A percentile compares a stretch with the other conserved stretches of the same genome.
phyloP scores from a whole-genome alignment of 2,888 invertebrate genomes.

The Apantesis nais region DNA sequence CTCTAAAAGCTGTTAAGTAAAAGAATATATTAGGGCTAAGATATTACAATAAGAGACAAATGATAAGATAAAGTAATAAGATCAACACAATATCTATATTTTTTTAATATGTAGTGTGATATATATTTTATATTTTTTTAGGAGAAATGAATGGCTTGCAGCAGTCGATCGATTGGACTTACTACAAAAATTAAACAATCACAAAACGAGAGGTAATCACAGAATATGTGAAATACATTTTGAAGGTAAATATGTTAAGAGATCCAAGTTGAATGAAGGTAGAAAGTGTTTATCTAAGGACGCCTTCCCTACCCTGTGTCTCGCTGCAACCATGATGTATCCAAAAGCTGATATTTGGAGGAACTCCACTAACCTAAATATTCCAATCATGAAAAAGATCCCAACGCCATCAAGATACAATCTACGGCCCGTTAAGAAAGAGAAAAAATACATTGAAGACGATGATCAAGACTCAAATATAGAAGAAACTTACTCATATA shows the following conservation, averaged over 20 bases:
- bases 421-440: constrained; percentile 14
- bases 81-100: background rate
- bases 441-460: constrained; percentile 13
- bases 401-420: constrained; percentile 13
- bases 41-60: too few species aligned
- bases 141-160: constrained; percentile 38
- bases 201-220: constrained; percentile 35
- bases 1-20: too few species aligned
- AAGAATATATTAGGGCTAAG: too few species aligned
- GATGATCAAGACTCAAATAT: constrained; percentile 1
- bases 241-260: constrained; percentile 27
- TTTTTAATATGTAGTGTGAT: background rate
- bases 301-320: constrained; percentile 31
- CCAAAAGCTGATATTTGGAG: background rate
- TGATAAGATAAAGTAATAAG: too few species aligned
- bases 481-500: constrained; percentile 8
- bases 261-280: constrained; percentile 15
- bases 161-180: constrained; percentile 40
- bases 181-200: constrained; percentile 30
- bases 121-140: constrained; percentile 17
- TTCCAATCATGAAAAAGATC: background rate
- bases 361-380: background rate
- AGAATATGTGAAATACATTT: constrained; percentile 43
- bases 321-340: background rate
- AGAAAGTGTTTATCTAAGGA: constrained; percentile 38